Evolutionary conservation across 2,113 vertebrate species (phyloP), one percentile per base, ranked within the genome.

Genomic region (Manacus vitellinus): DNA sequence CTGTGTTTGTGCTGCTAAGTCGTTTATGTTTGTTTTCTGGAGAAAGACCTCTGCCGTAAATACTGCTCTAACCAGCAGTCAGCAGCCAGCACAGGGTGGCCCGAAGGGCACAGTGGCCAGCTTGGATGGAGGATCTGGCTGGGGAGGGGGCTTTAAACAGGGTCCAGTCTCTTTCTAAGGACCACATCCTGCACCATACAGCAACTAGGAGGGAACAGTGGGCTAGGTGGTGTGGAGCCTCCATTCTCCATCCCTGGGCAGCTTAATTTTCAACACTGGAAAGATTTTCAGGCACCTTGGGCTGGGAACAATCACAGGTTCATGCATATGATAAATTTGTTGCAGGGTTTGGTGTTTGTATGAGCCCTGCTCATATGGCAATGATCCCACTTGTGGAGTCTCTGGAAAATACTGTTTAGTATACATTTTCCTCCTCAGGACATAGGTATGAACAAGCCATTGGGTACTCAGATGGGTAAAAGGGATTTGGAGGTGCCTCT

Each of bases 1-100:
- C 47, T 39, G 58, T 75, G 83, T 93, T 92, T 78, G 79, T 61
- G 49, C 91, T 78, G 67, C 59, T 86, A 90, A 93, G 95, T 91
- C 31, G 20, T 89, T 96, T n/a, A 56, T 80, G 76, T 81, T 90
- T 95, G n/a, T 95, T 96, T 89, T 93, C 72, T 66, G 59, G 82
- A 94, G 93, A 37, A 70, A 21, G 67, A 59, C 51, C 35, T 90
- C 67, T 70, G 71, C 85, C 67, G 39, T 85, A 95, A 96, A 94
- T 93, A 88, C 68, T 83, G 27, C 70, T 85, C 62, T 89, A 91
- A 88, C 44, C 41, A 49, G 43, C 71, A 58, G 31, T 43, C 88
- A 72, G 43, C 66, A 75, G 74, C 70, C 30, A 31, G 49, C 4
- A 1, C n/a, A 31, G 52, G 39, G 18, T 55, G 28, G 22, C 73